phyloP scores from a whole-genome alignment of 2,888 invertebrate species.

The Subacronicta megacephala region DNA sequence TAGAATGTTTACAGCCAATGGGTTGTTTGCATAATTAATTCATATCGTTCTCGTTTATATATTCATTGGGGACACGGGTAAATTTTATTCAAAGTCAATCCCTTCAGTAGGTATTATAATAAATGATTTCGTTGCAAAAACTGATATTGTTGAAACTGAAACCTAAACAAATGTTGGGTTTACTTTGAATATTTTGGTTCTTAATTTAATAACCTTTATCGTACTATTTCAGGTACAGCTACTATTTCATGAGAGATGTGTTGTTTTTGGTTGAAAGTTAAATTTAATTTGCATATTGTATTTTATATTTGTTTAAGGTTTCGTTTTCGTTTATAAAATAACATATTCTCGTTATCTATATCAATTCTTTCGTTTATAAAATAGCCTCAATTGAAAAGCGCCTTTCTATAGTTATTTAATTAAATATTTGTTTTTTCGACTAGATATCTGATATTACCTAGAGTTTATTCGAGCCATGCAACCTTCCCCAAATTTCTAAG shows the following conservation, averaged over 20 bases:
- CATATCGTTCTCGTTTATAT: slow-evolving; percentile 51
- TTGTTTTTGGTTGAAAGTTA: slow-evolving; percentile 1
- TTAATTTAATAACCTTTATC: slow-evolving; percentile 50
- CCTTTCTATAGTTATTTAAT: no score
- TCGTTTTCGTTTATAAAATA: background rate
- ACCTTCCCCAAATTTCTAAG: no score
- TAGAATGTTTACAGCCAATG: slow-evolving; percentile 24
- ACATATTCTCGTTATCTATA: no score
- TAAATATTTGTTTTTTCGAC: no score
- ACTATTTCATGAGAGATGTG: slow-evolving; percentile 16
- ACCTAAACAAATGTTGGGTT: slow-evolving; percentile 52
- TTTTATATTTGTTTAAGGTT: background rate
- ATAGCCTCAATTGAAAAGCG: background rate
- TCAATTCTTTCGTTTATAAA: no score
- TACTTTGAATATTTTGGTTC: slow-evolving; percentile 21
- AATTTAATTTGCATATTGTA: background rate
- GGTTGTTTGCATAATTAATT: slow-evolving; percentile 50
- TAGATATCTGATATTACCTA: no score
- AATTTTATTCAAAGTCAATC: slow-evolving; percentile 54
- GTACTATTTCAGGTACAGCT: slow-evolving; percentile 38
- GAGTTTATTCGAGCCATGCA: no score
- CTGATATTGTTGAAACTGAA: slow-evolving; percentile 36
- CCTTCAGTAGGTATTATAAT: slow-evolving; percentile 45
- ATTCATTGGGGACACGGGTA: slow-evolving; percentile 46
- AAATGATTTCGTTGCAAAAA: slow-evolving; percentile 45